Evolutionary conservation across 2,888 invertebrate genomes (phyloP), one percentile per base, ranked within the genome.

Genomic region (Sycophila texana): DNA sequence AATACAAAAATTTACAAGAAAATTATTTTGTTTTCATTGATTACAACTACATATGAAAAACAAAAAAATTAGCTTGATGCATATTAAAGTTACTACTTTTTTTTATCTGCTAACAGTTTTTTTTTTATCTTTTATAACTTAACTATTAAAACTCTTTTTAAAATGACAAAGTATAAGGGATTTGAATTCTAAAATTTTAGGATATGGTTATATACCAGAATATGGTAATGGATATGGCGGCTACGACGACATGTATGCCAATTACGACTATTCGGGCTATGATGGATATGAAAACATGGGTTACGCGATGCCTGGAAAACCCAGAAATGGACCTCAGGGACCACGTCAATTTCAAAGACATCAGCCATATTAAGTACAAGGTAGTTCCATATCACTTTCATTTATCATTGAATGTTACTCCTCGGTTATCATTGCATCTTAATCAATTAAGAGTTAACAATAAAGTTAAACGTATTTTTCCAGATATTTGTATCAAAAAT

Each of bases 321-420:
- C 91, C 18, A 84, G 91, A 83, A 79, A 77, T 74, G 90, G 90
- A 79, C 89, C 88, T 49, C 89, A 87, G 70, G 90, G 90, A 71
- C 89, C 89, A 3, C 88, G 90, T 83, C 90, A 89, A 81, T 90
- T 90, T 85, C 91, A 90, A 83, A 87, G 90, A 89, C 90, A 90
- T 84, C 91, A 91, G 83, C 90, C 90, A 39, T 91, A 91, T 83
- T 91, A 88, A 86, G 79, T 79, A 55, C 73, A 83, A 74, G 83
- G 80, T 82, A 82, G 83, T 81, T 81, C 77, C 80, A 83, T 77
- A 61, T 5, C 22, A 60, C 14, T 63, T 57, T 67, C 16, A 53
- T 63, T 73, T 55, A 66, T 57, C 49, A 51, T 4, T 60, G 39
- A 39, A 39, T 39, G 39, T 39, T 26, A 30, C 20, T 47, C 26